Evolutionary conservation across 2,888 invertebrate genomes (phyloP).

Genomic region (Anagyrus pseudococci): DNA sequence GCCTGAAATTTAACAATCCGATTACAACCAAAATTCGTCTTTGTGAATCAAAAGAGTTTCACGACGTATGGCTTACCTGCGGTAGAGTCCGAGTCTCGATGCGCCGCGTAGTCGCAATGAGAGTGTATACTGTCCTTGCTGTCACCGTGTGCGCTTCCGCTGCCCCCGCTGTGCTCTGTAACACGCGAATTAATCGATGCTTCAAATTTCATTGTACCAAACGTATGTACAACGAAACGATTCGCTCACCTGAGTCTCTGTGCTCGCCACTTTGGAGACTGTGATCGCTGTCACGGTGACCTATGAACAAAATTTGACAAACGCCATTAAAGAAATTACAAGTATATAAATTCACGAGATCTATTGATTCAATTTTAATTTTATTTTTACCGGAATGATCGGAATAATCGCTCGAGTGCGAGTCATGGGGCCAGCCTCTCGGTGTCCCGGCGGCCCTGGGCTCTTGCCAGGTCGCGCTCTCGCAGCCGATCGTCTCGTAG

Average conservation of each 20-base stretch:
- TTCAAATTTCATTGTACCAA: background rate
- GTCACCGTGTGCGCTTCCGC: slow-evolving; percentile 55
- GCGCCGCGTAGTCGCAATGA: slow-evolving; percentile 51
- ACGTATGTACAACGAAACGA: background rate
- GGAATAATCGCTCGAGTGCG: slow-evolving; percentile 56
- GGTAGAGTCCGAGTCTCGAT: slow-evolving; percentile 54
- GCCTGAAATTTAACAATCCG: slow-evolving; percentile 40
- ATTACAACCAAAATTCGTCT: too few relatives aligned
- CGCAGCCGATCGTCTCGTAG: slow-evolving; percentile 55
- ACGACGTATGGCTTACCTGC: slow-evolving; percentile 43
- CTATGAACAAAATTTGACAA: slow-evolving; percentile 39
- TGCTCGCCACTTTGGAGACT: slow-evolving; percentile 56
- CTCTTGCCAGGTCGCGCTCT: slow-evolving; percentile 53
- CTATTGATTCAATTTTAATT: too few relatives aligned
- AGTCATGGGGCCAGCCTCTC: slow-evolving; percentile 52
- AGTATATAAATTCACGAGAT: too few relatives aligned
- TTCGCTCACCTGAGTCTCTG: slow-evolving; percentile 53
- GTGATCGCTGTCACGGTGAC: slow-evolving; percentile 55
- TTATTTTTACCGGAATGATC: slow-evolving; percentile 51
- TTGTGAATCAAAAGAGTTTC: too few relatives aligned
- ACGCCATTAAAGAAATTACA: too few relatives aligned
- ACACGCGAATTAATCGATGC: background rate
- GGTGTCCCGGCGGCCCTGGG: slow-evolving; percentile 50
- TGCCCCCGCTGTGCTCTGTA: slow-evolving; percentile 57
- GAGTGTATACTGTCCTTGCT: slow-evolving; percentile 59